Percentiles rank a stretch among this genome's conserved stretches.
Conservation (phyloP, 2,113 vertebrate species). For the Epinephelus fuscoguttatus region DNA sequence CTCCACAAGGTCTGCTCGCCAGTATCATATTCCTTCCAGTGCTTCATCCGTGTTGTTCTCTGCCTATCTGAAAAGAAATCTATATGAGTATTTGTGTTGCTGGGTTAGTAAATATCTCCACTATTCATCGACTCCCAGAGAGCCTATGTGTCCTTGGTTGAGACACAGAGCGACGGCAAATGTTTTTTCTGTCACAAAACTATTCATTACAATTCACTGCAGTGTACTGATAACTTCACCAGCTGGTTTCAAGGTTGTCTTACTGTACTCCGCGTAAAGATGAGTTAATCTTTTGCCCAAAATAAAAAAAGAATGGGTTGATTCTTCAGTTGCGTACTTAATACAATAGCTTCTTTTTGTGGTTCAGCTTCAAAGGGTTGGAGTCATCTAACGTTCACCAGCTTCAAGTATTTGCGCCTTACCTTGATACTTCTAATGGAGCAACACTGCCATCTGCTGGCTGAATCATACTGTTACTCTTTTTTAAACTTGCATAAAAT, state of each 20-base stretch:
- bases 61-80: background rate
- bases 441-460: conserved; percentile 67
- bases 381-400: background rate
- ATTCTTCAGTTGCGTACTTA: background rate
- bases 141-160: conserved; percentile 22
- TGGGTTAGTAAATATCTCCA: background rate
- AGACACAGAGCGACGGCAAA: background rate
- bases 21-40: conserved; percentile 33
- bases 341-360: conserved; percentile 1
- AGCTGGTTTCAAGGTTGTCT: conserved; percentile 10
- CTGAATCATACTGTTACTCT: background rate
- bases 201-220: conserved; percentile 1
- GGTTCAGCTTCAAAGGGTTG: background rate
- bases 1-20: conserved; percentile 1
- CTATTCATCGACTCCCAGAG: background rate
- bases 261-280: background rate
- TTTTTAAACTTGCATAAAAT: background rate
- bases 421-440: conserved; percentile 1
- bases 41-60: conserved; percentile 18
- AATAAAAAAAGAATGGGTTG: background rate
- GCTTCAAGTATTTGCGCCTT: background rate
- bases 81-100: background rate
- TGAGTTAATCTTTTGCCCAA: background rate
- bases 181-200: conserved; percentile 8
- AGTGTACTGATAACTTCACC: background rate